These are phyloP conservation scores for Gibbula magus DNA, from an alignment of 2,888 invertebrate species.

Conservation along the genomic window DNA sequence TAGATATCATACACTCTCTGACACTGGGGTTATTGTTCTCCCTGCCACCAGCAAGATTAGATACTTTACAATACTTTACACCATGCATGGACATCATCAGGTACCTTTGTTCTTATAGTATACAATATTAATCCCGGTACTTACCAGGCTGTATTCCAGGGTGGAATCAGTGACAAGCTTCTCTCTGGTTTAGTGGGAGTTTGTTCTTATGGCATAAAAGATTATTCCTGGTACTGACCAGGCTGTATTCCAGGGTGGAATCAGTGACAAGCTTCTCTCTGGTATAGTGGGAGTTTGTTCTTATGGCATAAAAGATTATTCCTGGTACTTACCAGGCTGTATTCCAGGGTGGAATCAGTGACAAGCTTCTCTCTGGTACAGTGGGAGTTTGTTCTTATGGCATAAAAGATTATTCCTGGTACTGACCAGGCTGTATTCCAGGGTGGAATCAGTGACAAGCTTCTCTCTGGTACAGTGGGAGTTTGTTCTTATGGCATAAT, in stretches of 20 bases:
- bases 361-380: conserved; percentile 20
- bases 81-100: no score
- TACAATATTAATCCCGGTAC: no score
- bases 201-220: not conserved
- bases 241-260: not conserved
- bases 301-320: not conserved
- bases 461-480: conserved; percentile 29
- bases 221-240: not conserved
- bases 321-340: not conserved
- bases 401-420: not conserved
- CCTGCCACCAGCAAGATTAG: no score
- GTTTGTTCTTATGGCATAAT: not conserved
- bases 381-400: conserved; percentile 5
- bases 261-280: not conserved
- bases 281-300: conserved; percentile 26
- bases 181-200: no score
- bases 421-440: conserved; percentile 6
- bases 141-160: no score
- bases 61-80: no score
- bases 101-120: no score
- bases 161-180: no score
- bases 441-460: not conserved
- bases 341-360: not conserved
- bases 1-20: no score
- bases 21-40: no score